Evolutionary conservation across 2,888 invertebrate genomes (phyloP).

Genomic region (Phrixothrix hirtus): DNA sequence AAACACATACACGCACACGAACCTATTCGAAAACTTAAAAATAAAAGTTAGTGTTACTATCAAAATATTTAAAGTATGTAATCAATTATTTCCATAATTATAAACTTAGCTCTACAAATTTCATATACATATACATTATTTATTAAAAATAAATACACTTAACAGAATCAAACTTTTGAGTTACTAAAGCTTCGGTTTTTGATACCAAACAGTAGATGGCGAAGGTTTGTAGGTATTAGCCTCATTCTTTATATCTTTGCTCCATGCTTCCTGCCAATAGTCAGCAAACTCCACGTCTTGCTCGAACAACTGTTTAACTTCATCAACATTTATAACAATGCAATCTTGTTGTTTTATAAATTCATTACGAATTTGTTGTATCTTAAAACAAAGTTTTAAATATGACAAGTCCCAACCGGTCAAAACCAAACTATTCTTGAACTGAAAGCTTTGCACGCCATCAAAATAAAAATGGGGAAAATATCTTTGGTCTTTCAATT

Average conservation of each 20-base stretch:
- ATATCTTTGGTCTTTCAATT: conserved; percentile 80
- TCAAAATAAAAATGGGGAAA: conserved; percentile 90
- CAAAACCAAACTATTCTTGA: conserved; percentile 78
- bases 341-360: conserved; percentile 88
- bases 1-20: too few relatives aligned
- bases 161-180: too few relatives aligned
- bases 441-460: conserved; percentile 85
- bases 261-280: conserved; percentile 71
- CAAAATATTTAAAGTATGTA: too few relatives aligned
- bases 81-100: too few relatives aligned
- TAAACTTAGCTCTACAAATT: too few relatives aligned
- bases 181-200: background rate
- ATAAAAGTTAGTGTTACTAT: too few relatives aligned
- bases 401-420: conserved; percentile 92
- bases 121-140: too few relatives aligned
- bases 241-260: background rate
- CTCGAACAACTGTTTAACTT: conserved; percentile 88
- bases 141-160: too few relatives aligned
- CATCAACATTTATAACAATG: conserved; percentile 85
- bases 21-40: too few relatives aligned
- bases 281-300: conserved; percentile 59
- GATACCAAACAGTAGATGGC: background rate
- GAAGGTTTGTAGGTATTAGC: background rate
- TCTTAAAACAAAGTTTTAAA: conserved; percentile 91
- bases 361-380: conserved; percentile 89